Conservation (phyloP, 2,888 invertebrate genomes). For the Notodonta dromedarius region DNA sequence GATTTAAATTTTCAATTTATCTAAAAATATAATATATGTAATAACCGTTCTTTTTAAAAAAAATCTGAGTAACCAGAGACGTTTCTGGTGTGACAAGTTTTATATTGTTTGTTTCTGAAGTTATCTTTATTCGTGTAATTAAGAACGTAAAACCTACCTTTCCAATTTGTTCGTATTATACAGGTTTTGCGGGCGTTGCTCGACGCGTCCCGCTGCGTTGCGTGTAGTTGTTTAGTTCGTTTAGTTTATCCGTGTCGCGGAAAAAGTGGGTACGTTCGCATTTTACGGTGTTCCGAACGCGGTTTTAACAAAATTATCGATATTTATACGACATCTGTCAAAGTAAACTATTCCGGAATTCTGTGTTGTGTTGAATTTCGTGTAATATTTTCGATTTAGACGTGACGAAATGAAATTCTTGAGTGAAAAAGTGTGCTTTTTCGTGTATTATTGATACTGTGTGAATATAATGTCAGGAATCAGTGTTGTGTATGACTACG, state of each 20-base stretch:
- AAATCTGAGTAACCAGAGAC: background rate
- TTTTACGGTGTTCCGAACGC: constrained; percentile 56
- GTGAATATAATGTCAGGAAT: constrained; percentile 71
- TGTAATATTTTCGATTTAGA: constrained; percentile 50
- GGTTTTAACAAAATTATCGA: constrained; percentile 50
- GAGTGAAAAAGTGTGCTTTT: constrained; percentile 57
- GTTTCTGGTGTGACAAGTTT: constrained; percentile 28
- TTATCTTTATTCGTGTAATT: constrained; percentile 4
- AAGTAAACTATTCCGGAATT: constrained; percentile 55
- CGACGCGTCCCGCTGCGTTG: constrained; percentile 38
- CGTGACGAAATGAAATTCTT: constrained; percentile 41
- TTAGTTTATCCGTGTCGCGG: constrained; percentile 69
- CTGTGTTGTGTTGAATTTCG: constrained; percentile 54
- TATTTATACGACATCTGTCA: constrained; percentile 71
- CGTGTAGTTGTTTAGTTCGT: constrained; percentile 35
- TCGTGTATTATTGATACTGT: constrained; percentile 54
- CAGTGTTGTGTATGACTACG: constrained; percentile 66
- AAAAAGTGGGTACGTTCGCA: constrained; percentile 59
- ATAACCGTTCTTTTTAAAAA: background rate
- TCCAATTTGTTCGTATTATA: constrained; percentile 29
- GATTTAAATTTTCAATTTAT: too few species aligned
- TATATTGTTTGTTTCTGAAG: constrained; percentile 20
- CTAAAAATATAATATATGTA: background rate
- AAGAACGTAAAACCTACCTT: constrained; percentile 11
- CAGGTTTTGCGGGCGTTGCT: constrained; percentile 51